Percentiles rank a stretch among this genome's conserved stretches.
phyloP scores from a whole-genome alignment of 2,797 vertebrate genomes.

The Balearica regulorum region DNA sequence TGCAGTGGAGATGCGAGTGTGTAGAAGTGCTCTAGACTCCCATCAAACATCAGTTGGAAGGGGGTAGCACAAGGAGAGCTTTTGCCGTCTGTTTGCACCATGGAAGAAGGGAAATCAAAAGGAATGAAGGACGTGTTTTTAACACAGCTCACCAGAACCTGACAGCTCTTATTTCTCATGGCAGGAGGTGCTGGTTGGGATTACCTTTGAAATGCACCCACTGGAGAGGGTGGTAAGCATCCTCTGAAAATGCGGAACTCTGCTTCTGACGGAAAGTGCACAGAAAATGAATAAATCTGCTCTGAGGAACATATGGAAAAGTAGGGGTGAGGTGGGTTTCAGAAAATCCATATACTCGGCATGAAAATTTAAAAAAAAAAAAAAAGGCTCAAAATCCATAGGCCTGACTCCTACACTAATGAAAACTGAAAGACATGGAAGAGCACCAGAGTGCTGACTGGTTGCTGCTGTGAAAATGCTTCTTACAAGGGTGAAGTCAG shows the following conservation, averaged over 20 bases:
- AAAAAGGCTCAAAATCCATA: background rate
- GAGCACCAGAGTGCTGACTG: background rate
- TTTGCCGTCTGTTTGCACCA: background rate
- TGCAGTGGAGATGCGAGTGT: rapidly evolving
- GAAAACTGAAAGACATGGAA: background rate
- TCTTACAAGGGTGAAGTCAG: background rate
- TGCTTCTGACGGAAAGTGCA: background rate
- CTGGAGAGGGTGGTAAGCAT: background rate
- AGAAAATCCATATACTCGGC: background rate
- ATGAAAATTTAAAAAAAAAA: background rate
- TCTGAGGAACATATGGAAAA: background rate
- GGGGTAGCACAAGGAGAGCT: background rate
- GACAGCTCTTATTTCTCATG: background rate
- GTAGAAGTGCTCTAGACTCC: background rate
- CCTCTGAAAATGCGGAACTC: background rate
- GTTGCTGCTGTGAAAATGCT: background rate
- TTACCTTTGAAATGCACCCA: background rate
- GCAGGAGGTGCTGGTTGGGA: background rate
- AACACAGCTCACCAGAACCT: background rate
- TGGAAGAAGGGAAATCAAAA: background rate
- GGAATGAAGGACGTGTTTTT: background rate
- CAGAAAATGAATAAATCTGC: background rate
- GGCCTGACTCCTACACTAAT: background rate
- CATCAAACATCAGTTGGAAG: background rate
- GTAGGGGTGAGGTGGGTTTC: background rate